Conservation (phyloP, 2,113 vertebrate genomes). For the Lathamus discolor region DNA sequence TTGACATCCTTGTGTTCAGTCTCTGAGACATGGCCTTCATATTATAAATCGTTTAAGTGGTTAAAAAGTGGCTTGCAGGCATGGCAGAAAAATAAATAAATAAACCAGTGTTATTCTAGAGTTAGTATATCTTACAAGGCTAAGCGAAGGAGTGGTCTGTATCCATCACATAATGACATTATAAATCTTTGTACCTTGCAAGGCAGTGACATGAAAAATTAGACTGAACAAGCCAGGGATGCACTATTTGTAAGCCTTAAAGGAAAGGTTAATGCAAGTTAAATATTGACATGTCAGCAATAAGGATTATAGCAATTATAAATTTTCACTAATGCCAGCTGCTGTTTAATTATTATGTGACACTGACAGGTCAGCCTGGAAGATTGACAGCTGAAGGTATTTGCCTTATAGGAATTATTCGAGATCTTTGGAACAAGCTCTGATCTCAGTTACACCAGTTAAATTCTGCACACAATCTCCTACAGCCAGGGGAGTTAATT, state of each 20-base stretch:
- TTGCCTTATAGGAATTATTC: conserved; percentile 30
- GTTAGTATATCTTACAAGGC: conserved; percentile 46
- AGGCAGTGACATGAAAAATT: conserved; percentile 79
- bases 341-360: conserved; percentile 70
- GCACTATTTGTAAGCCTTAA: conserved; percentile 74
- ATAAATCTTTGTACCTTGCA: conserved; percentile 74
- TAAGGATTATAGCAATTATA: conserved; percentile 79
- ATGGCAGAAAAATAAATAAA: conserved; percentile 55
- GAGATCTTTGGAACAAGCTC: background rate
- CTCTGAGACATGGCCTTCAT: background rate
- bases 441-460: background rate
- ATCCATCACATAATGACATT: conserved; percentile 71
- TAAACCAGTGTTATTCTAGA: conserved; percentile 25
- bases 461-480: background rate
- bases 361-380: conserved; percentile 61
- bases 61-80: conserved; percentile 20
- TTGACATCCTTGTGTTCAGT: background rate
- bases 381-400: conserved; percentile 60
- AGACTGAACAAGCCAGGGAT: conserved; percentile 70
- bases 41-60: background rate
- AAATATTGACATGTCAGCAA: conserved; percentile 83
- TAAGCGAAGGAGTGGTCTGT: conserved; percentile 60
- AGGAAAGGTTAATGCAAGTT: conserved; percentile 83
- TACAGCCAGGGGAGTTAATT: background rate
- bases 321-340: conserved; percentile 65